Conservation (phyloP, 2,113 vertebrate genomes). For the Stictonetta naevosa region DNA sequence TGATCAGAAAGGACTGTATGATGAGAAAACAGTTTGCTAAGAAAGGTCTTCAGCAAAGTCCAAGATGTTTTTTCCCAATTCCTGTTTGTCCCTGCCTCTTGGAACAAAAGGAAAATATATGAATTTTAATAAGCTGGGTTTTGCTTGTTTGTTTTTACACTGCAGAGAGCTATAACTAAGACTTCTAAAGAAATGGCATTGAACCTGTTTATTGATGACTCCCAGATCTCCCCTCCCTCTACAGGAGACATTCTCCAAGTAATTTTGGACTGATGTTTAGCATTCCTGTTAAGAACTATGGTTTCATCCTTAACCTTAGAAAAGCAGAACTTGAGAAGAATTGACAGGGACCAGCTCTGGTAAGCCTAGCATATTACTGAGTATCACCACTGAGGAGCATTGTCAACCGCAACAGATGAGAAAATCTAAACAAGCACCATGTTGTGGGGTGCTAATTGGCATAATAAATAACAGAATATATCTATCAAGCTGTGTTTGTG, state of each 20-base stretch:
- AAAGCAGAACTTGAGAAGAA: not conserved
- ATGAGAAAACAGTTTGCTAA: not conserved
- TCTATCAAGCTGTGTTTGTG: slow-evolving; percentile 40
- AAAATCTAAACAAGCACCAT: slow-evolving; percentile 7
- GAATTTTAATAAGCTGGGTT: not conserved
- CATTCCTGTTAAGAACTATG: not conserved
- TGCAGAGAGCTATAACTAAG: not conserved
- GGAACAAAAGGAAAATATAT: not conserved
- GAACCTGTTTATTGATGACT: not conserved
- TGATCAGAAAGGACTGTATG: not conserved
- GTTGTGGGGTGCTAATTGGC: slow-evolving; percentile 15
- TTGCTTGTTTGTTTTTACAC: not conserved
- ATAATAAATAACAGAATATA: slow-evolving; percentile 21
- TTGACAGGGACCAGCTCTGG: not conserved
- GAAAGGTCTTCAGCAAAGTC: not conserved
- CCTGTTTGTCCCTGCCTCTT: not conserved
- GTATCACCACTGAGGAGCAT: not conserved
- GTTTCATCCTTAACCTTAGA: not conserved
- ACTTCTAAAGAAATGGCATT: not conserved
- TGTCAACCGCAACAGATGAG: not conserved
- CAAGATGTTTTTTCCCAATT: not conserved
- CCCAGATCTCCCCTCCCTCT: not conserved
- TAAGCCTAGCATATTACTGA: not conserved
- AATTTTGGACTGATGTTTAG: not conserved
- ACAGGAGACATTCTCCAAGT: not conserved